Conservation (phyloP, 2,113 vertebrate genomes). For the Dolichotis patagonum region DNA sequence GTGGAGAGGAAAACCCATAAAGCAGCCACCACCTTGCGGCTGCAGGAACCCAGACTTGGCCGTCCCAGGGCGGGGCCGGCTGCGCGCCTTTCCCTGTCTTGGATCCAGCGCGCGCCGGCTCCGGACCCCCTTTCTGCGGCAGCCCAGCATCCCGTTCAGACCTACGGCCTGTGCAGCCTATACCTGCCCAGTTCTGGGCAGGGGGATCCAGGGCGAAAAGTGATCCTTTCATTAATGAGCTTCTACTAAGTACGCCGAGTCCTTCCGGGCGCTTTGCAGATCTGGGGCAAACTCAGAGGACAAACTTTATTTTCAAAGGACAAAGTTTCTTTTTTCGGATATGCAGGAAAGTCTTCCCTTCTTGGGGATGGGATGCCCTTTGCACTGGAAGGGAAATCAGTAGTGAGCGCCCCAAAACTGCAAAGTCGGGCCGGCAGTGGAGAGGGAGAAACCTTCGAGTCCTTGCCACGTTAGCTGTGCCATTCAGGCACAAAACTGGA, state of each 20-base stretch:
- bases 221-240: not conserved
- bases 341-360: not conserved
- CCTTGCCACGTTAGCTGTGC: not conserved
- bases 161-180: not conserved
- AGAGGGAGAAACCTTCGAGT: not conserved
- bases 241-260: not conserved
- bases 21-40: constrained; percentile 67
- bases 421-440: not conserved
- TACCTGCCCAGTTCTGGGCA: not conserved
- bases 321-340: not conserved
- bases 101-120: not conserved
- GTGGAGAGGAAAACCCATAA: constrained; percentile 32
- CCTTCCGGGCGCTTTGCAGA: not conserved
- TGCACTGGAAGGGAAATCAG: not conserved
- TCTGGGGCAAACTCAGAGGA: not conserved
- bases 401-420: not conserved
- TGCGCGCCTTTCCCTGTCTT: not conserved
- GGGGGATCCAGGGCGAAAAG: not conserved
- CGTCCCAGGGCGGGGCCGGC: constrained; percentile 47
- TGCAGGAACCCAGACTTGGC: constrained; percentile 48
- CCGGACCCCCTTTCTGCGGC: not conserved
- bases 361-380: not conserved
- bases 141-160: not conserved
- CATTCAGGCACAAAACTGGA: not conserved
- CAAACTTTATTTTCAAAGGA: not conserved